These are phyloP conservation scores for Cerceris rybyensis DNA, from an alignment of 2,888 invertebrate species.

Conservation along the genomic window DNA sequence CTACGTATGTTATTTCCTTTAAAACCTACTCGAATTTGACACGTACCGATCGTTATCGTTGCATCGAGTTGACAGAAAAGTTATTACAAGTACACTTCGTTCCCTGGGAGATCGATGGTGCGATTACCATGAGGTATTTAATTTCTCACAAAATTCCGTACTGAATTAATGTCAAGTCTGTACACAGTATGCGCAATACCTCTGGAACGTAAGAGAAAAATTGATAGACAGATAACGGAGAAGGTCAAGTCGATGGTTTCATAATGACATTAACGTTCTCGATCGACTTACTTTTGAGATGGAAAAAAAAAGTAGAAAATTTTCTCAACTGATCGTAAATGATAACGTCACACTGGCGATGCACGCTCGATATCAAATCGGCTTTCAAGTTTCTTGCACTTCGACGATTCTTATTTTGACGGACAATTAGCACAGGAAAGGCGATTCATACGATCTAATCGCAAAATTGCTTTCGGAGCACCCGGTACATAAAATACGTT, in stretches of 20 bases:
- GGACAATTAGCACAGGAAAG: constrained; percentile 1
- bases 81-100: constrained; percentile 4
- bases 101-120: neutral
- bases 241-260: neutral
- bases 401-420: neutral
- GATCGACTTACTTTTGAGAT: neutral
- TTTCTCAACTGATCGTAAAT: neutral
- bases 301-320: neutral
- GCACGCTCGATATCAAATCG: neutral
- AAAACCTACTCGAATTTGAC: neutral
- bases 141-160: neutral
- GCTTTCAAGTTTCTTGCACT: neutral
- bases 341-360: neutral
- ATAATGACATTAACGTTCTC: neutral
- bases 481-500: constrained; percentile 81
- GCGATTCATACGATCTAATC: neutral
- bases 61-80: neutral
- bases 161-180: neutral
- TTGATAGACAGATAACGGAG: neutral
- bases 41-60: too few species aligned
- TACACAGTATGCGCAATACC: neutral
- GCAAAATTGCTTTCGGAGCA: constrained; percentile 66
- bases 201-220: neutral
- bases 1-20: neutral
- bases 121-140: neutral